phyloP scores from a whole-genome alignment of 2,888 invertebrate species.

The Protula sp. region DNA sequence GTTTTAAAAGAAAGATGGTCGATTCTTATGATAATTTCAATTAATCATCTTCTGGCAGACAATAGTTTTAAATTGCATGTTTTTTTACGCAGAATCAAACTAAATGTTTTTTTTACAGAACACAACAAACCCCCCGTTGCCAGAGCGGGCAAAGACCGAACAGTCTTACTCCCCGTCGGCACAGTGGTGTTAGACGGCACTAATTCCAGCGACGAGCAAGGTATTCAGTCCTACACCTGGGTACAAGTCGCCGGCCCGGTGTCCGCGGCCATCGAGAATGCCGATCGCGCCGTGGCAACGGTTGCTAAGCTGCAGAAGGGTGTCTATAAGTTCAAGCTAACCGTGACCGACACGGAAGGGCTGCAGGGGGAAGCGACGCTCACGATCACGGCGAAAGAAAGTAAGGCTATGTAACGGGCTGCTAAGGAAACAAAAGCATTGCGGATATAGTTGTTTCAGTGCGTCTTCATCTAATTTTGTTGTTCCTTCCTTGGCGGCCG shows the following conservation, averaged over 20 bases:
- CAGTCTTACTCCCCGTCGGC: slow-evolving; percentile 77
- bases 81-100: no score
- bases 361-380: slow-evolving; percentile 76
- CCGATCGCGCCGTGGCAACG: slow-evolving; percentile 36
- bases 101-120: slow-evolving; percentile 7
- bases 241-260: slow-evolving; percentile 66
- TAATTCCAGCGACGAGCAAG: slow-evolving; percentile 73
- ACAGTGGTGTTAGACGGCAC: slow-evolving; percentile 73
- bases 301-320: slow-evolving; percentile 61
- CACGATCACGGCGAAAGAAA: slow-evolving; percentile 77
- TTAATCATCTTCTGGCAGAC: no score
- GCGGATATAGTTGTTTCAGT: no score
- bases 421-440: no score
- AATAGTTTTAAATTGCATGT: no score
- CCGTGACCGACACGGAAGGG: slow-evolving; percentile 83
- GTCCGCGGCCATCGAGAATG: slow-evolving; percentile 31
- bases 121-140: slow-evolving; percentile 55
- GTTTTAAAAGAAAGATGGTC: no score
- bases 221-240: slow-evolving; percentile 79
- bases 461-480: no score
- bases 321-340: slow-evolving; percentile 67
- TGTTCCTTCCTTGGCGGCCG: no score
- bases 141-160: slow-evolving; percentile 59
- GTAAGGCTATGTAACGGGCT: slow-evolving; percentile 53
- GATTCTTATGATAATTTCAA: no score